Evolutionary conservation across 1,140 invertebrate species (phyloP).

Genomic region (Dreissena polymorpha): DNA sequence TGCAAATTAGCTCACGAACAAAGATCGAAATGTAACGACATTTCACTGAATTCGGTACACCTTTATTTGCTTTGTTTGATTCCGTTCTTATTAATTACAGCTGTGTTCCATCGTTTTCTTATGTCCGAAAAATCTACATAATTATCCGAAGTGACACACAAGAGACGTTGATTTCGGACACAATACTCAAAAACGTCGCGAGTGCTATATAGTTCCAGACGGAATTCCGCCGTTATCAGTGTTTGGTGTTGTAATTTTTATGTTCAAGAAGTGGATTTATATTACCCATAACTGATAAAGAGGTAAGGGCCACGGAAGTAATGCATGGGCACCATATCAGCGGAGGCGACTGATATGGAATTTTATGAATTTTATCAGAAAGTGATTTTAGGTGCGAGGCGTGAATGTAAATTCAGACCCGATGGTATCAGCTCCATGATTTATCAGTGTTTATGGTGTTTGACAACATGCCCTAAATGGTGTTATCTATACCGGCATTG

Average conservation of each 20-base stretch:
- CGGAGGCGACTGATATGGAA: constrained; percentile 27
- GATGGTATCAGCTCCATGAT: constrained; percentile 37
- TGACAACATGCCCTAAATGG: constrained; percentile 37
- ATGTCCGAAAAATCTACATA: background rate
- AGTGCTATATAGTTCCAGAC: background rate
- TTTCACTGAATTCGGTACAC: background rate
- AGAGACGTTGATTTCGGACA: background rate
- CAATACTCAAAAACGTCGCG: background rate
- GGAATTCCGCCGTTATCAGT: constrained; percentile 15
- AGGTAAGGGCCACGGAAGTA: constrained; percentile 37
- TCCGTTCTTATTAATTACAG: background rate
- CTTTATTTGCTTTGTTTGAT: background rate
- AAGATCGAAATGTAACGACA: constrained; percentile 32
- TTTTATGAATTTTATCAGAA: constrained; percentile 57
- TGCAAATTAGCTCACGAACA: constrained; percentile 49
- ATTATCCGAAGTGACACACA: background rate
- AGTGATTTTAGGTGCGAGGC: constrained; percentile 43
- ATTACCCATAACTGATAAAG: constrained; percentile 45
- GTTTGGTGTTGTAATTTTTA: constrained; percentile 19
- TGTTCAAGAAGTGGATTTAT: constrained; percentile 53
- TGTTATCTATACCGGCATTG: constrained; percentile 9
- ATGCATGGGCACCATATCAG: constrained; percentile 35
- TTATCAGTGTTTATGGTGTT: constrained; percentile 39
- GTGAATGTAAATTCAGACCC: constrained; percentile 46
- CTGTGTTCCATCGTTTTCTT: too few relatives aligned